Percentiles rank a stretch among this genome's conserved stretches.
phyloP scores from a whole-genome alignment of 2,113 vertebrate species.

The Daphoenositta chrysoptera region DNA sequence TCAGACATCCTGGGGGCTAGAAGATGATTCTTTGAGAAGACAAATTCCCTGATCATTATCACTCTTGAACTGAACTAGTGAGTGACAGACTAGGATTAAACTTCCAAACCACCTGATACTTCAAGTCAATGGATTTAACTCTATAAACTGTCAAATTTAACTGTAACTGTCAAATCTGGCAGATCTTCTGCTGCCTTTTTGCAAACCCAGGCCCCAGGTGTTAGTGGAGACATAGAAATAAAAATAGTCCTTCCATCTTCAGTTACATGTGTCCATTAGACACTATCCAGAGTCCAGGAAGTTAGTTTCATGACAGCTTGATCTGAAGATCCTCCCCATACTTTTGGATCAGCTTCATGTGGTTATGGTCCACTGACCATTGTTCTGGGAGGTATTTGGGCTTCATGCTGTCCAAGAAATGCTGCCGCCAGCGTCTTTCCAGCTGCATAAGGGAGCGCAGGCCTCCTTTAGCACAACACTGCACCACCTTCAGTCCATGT shows the following conservation, averaged over 20 bases:
- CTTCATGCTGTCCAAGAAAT: conserved; percentile 90
- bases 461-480: conserved; percentile 74
- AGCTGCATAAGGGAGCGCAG: conserved; percentile 88
- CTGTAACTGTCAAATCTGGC: neutral
- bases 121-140: neutral
- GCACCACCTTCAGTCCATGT: conserved; percentile 94
- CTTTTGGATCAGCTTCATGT: conserved; percentile 89
- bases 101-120: neutral
- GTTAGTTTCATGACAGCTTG: conserved; percentile 64
- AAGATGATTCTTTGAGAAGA: neutral
- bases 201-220: neutral
- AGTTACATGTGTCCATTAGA: neutral
- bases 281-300: neutral
- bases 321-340: conserved; percentile 85
- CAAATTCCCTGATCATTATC: neutral
- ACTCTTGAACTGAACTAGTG: neutral
- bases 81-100: neutral
- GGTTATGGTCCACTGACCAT: conserved; percentile 94
- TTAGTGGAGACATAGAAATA: neutral
- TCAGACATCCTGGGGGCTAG: neutral
- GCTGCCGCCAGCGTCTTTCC: conserved; percentile 93
- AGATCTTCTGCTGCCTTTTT: neutral
- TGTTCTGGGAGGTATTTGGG: conserved; percentile 88
- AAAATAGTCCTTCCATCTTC: neutral
- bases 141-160: neutral